phyloP scores from a whole-genome alignment of 1,140 invertebrate genomes.

The Steinernema khuongi region DNA sequence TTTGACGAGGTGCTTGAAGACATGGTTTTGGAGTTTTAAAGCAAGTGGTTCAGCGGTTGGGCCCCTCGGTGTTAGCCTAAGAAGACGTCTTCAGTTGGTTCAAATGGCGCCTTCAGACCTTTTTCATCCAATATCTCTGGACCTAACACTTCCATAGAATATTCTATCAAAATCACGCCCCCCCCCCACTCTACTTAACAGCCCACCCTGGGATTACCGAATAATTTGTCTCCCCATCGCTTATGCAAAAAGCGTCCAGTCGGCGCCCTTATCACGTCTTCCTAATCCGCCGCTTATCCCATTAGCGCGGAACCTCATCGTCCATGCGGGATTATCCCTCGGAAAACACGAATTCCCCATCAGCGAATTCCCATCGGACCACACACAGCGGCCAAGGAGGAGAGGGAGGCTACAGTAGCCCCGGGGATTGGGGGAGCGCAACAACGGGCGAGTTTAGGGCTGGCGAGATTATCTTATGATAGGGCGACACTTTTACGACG shows the following conservation, averaged over 20 bases:
- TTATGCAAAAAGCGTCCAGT: background rate
- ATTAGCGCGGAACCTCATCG: background rate
- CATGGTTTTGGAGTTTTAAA: too few species aligned
- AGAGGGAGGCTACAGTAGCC: background rate
- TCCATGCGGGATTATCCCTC: background rate
- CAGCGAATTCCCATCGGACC: background rate
- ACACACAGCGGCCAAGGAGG: background rate
- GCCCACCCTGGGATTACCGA: too few species aligned
- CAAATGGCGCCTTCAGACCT: too few species aligned
- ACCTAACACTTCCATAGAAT: background rate
- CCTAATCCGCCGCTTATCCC: conserved; percentile 5
- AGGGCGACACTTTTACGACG: conserved; percentile 9
- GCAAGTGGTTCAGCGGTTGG: too few species aligned
- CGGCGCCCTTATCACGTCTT: conserved; percentile 1
- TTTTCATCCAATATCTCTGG: too few species aligned
- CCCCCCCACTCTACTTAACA: too few species aligned
- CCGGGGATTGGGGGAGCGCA: background rate
- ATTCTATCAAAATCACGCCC: background rate
- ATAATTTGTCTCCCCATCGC: too few species aligned
- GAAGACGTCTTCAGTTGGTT: too few species aligned
- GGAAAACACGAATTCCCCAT: background rate
- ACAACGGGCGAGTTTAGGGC: background rate
- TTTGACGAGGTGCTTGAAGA: too few species aligned
- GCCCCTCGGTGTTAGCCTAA: too few species aligned
- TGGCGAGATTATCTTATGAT: background rate